Evolutionary conservation across 2,888 invertebrate genomes (phyloP), one percentile per base, ranked within the genome.

Genomic region (Ramazzottius varieornatus): DNA sequence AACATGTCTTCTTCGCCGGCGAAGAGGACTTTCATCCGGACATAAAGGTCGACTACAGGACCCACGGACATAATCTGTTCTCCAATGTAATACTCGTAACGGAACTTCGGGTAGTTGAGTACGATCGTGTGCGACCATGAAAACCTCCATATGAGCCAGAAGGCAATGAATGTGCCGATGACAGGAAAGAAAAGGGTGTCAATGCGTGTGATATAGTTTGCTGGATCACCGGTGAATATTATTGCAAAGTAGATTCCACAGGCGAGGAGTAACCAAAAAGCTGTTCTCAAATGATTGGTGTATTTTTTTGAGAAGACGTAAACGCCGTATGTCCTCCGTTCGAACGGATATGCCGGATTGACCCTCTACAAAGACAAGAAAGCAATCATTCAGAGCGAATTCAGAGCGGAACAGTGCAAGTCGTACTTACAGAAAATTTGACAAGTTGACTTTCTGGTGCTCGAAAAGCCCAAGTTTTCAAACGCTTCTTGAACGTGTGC

Each of bases 1-100:
- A 54, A 54, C 54, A 54, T 54, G 29, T 54, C 54, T 54, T 54
- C 54, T 24, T 54, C 54, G 16, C 54, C 54, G 54, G 54, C 54
- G 24, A 54, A 54, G 54, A 54, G 54, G n/a, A 54, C n/a, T 29
- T 54, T 54, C 29, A 54, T 8, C 54, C 29, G 13, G 20, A 54
- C 29, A 24, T 24, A 54, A 29, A 24, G 16, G 54, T 54, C 54
- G 16, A 29, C 29, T 8, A 54, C 24, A 24, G 54, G 54, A 4
- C 54, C 54, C n/a, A 54, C 54, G 4, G 54, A 54, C 4, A 54
- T 29, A 24, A 54, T 54, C 54, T 54, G 54, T 24, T 54, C n/a
- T 8, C 54, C 54, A 24, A 54, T 29, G 54, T 54, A 54, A 24
- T 54, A 54, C 29, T 54, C 54, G 29, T 54, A 54, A 24, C 54